Evolutionary conservation across 1,140 invertebrate genomes (phyloP), one percentile per base, ranked within the genome.

Genomic region (Venustaconcha ellipsiformis): DNA sequence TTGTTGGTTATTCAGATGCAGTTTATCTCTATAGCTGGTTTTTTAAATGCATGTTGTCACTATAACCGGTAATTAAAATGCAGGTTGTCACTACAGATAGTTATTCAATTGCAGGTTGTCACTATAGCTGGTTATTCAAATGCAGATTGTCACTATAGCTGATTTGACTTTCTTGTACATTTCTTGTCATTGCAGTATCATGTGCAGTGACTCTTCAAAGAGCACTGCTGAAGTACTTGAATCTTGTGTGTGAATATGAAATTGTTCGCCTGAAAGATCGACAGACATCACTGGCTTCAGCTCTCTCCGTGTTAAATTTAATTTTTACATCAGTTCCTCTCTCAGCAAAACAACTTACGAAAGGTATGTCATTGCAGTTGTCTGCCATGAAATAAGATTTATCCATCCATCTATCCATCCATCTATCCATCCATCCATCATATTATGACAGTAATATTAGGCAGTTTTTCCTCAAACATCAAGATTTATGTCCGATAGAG

Each of bases 191-290:
- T 67, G 17, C 67, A 83, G 79, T 83, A 20, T 30, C n/a, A 0
- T 67, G 72, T 58, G 69, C 59, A 15, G 79, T 78, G 4, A 58
- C 55, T 8, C 59, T 84, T 57, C 37, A 78, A 67, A 62, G 37
- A 57, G 75, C 74, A n/a, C 67, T 84, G 14, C 56, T 82, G 55
- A 74, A 79, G 26, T 84, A 80, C 66, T 76, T 86, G 68, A 57
- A 72, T 26, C 56, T 68, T 6, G 72, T 86, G 11, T 86, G 84
- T 70, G 80, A 83, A 63, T 76, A 84, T 68, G 83, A 84, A 63
- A 83, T 86, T n/a, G 79, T 86, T 12, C 76, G 80, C 12, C 23
- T 86, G 0, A 79, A 80, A 20, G 79, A 78, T 13, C 75, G 74
- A 11, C 80, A 80, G 58, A 60, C 23, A 14, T 78, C 71, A 30